Conservation (phyloP, 1,140 invertebrate genomes). For the Pararge aegeria region DNA sequence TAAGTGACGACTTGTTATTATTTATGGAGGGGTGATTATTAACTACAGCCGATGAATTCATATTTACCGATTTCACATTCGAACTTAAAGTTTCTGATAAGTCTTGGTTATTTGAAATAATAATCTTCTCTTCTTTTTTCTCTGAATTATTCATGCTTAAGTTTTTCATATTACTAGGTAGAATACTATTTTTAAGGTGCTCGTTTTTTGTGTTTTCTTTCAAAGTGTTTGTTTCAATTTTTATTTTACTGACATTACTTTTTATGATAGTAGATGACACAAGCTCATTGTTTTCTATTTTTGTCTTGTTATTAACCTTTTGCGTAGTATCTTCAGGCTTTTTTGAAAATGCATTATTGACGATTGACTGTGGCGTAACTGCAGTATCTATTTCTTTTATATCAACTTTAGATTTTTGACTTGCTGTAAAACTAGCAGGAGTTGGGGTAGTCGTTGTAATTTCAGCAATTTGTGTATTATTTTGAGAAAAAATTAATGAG, state of each 20-base stretch:
- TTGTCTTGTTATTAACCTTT: background rate
- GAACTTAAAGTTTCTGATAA: background rate
- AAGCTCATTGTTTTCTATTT: conserved; percentile 4
- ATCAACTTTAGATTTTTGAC: conserved; percentile 6
- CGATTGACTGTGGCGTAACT: background rate
- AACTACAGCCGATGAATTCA: background rate
- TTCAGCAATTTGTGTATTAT: conserved; percentile 20
- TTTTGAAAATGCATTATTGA: background rate
- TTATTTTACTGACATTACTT: conserved; percentile 17
- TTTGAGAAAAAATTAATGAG: conserved; percentile 14
- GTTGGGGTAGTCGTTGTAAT: background rate
- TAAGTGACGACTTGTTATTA: background rate
- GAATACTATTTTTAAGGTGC: background rate
- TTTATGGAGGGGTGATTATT: background rate
- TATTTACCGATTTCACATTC: background rate
- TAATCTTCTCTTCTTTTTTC: background rate
- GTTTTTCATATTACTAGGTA: background rate
- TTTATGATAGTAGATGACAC: conserved; percentile 7
- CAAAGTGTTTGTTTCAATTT: conserved; percentile 14
- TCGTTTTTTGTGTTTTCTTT: conserved; percentile 12
- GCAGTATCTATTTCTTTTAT: background rate
- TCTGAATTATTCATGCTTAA: background rate
- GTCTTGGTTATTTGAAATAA: background rate
- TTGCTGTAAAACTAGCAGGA: conserved; percentile 9
- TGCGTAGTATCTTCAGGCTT: background rate